phyloP scores from a whole-genome alignment of 1,140 invertebrate species.

The Colletes latitarsis region DNA sequence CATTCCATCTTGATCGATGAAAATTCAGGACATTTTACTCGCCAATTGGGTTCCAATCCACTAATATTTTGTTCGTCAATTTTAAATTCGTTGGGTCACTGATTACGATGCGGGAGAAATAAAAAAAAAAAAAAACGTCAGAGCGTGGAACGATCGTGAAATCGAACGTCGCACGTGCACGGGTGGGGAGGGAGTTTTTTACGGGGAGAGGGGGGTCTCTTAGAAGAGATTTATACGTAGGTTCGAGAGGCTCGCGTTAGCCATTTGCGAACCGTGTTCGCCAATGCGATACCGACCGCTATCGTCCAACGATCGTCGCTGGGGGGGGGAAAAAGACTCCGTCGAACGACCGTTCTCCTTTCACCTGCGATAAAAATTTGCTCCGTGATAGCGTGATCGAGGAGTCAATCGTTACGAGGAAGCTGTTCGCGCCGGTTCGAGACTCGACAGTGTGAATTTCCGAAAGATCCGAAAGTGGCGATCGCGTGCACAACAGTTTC shows the following conservation, averaged over 20 bases:
- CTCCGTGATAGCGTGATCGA: not conserved
- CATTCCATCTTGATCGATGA: too few species aligned
- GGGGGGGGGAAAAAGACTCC: not conserved
- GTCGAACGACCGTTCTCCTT: not conserved
- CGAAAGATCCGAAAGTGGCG: too few species aligned
- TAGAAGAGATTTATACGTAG: slow-evolving; percentile 58
- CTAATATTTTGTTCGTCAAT: too few species aligned
- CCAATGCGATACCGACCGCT: slow-evolving; percentile 2
- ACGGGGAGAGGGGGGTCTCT: slow-evolving; percentile 37
- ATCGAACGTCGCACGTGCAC: not conserved
- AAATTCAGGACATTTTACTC: too few species aligned
- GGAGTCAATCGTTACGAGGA: not conserved
- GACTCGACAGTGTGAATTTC: too few species aligned
- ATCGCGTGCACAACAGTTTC: too few species aligned
- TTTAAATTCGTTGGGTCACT: too few species aligned
- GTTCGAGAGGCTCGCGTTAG: slow-evolving; percentile 22
- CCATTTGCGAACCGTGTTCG: slow-evolving; percentile 42
- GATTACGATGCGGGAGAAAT: too few species aligned
- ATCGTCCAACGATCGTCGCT: not conserved
- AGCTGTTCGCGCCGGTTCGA: not conserved
- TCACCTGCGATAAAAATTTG: slow-evolving; percentile 11
- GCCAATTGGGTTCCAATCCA: too few species aligned
- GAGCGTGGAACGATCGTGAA: not conserved
- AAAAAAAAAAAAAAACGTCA: not conserved
- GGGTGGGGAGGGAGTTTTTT: slow-evolving; percentile 35